Base-by-base conservation (phyloP, 2,113 vertebrate genomes). In the Scytalopus superciliaris region DNA sequence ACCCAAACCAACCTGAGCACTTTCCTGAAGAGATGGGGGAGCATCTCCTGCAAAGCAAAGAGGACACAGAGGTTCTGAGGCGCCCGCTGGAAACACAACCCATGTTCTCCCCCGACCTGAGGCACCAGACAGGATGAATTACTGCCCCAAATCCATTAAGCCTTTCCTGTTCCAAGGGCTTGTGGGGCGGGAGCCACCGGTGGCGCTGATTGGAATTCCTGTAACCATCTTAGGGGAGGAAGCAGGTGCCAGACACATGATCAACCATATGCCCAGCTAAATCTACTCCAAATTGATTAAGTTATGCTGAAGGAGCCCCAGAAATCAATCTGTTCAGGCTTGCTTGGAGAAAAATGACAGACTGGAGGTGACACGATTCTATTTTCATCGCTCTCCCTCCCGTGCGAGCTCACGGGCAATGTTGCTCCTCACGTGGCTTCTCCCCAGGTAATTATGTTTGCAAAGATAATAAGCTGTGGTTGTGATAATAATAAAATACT, bases 281-380 rank as follows among this genome's bases (percentile, higher is more conserved):
- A 96, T 86, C 92, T 94, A 77, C 92, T 96, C 93, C 77, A 84
- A 91, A 93, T 78, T 94, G 94, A 95, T 97, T 93, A 80, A 95
- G 92, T 95, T 96, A 95, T 0, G 1, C 90, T 88, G 93, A 94
- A 96, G 94, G 87, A 96, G 85, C 92, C 88, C 94, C 85, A 69
- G 90, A 96, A 97, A 96, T 96, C 94, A 96, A 94, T 97, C 96
- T 96, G 92, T 93, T 96, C 90, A 49, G 93, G 94, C 83, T 93
- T 92, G 90, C 92, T 90, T 25, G 53, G 70, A 70, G 92, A 66
- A 68, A 86, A 95, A 75, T 24, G 60, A 81, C 94, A 96, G 76
- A 63, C 79, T 86, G 83, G 90, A 93, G 95, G 92, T 96, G 96
- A 90, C 94, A 91, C 75, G 14, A 92, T 95, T 77, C 59, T 77